A percentile compares a stretch with the other conserved stretches of the same genome.
Conservation (phyloP, 2,797 vertebrate genomes). For the Channallabes apus region DNA sequence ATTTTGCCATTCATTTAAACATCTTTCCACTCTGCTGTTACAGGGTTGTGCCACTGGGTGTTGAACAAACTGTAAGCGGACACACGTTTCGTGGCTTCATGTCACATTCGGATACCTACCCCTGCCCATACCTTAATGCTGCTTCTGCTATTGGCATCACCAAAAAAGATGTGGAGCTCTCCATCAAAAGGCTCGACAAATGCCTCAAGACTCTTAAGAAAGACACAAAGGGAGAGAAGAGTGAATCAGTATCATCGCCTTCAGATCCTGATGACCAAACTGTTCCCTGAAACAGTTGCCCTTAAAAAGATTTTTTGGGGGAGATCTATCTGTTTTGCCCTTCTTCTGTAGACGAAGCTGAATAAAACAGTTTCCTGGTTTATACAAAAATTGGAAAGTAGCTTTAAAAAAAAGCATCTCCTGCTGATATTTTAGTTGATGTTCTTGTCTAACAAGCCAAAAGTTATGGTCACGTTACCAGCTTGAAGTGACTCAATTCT, state of each 20-base stretch:
- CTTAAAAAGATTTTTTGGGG: neutral
- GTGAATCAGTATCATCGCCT: constrained; percentile 13
- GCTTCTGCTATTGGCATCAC: constrained; percentile 92
- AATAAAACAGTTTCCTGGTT: neutral
- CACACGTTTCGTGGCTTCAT: constrained; percentile 91
- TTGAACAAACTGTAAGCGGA: constrained; percentile 84
- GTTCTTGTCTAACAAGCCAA: neutral
- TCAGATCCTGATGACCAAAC: constrained; percentile 31
- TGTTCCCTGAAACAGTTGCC: constrained; percentile 43
- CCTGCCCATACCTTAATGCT: constrained; percentile 92
- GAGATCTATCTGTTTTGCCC: neutral
- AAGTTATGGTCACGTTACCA: no score
- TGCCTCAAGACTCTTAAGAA: constrained; percentile 84
- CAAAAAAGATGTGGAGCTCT: constrained; percentile 84
- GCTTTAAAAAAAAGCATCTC: neutral
- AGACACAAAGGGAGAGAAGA: constrained; percentile 56
- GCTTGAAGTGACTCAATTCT: no score
- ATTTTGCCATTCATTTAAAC: neutral
- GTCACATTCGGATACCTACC: constrained; percentile 87
- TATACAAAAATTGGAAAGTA: neutral
- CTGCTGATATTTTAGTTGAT: constrained; percentile 11
- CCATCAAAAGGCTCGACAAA: constrained; percentile 90
- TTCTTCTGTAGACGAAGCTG: neutral
- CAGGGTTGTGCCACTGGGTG: constrained; percentile 88
- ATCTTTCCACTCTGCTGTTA: constrained; percentile 19